A percentile compares a stretch with the other conserved stretches of the same genome.
These are phyloP conservation scores for Drosophila demipolita DNA, from an alignment of 2,888 invertebrate species.

Conservation along the genomic window DNA sequence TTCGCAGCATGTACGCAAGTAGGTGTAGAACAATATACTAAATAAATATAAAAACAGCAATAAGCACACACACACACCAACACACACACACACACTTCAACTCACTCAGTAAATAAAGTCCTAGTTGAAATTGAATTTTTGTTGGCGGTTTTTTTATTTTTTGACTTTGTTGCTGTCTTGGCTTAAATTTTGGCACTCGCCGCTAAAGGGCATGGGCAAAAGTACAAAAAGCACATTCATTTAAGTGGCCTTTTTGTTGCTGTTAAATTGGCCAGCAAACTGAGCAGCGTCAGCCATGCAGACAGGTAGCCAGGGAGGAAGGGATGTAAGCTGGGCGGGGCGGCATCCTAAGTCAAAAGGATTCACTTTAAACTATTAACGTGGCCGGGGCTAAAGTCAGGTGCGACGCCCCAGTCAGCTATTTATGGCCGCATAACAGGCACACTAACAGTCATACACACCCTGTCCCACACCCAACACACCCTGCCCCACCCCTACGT, in stretches of 20 bases:
- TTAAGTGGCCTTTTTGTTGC: conserved; percentile 73
- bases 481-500: background rate
- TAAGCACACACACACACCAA: conserved; percentile 11
- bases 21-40: conserved; percentile 54
- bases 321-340: background rate
- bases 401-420: conserved; percentile 43
- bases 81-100: conserved; percentile 9
- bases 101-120: conserved; percentile 37
- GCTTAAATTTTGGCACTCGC: conserved; percentile 67
- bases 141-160: conserved; percentile 8
- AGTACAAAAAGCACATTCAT: conserved; percentile 19
- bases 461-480: background rate
- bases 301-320: background rate
- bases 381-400: conserved; percentile 29
- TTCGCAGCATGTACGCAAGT: conserved; percentile 29
- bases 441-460: conserved; percentile 56
- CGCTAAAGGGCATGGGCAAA: conserved; percentile 12
- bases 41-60: conserved; percentile 58
- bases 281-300: conserved; percentile 26
- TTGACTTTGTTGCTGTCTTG: conserved; percentile 41
- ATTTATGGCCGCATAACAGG: conserved; percentile 75
- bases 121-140: conserved; percentile 62
- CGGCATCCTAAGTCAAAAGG: conserved; percentile 52
- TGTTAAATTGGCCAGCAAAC: conserved; percentile 75
- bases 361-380: conserved; percentile 72